Base-by-base conservation (phyloP, 2,797 vertebrate species). In the Ambastaia sidthimunki region DNA sequence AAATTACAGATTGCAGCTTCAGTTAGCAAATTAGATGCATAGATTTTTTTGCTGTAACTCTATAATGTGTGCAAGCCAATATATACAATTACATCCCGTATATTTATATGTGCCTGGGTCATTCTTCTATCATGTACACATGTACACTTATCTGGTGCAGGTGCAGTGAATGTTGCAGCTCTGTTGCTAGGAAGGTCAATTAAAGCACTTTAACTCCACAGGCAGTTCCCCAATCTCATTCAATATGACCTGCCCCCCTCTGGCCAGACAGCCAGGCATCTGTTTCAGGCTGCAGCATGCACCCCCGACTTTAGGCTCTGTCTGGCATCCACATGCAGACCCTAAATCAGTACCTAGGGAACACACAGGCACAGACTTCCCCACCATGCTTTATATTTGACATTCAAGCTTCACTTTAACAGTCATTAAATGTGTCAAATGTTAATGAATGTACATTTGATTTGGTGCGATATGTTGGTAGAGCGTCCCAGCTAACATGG, bases 271-370 rank as follows among this genome's bases (percentile, higher is more conserved):
- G 86, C 19, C 12, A 92, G 88, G 92, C 91, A 94, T 94, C 91
- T 91, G 91, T 91, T 87, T 92, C 93, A 88, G 90, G 91, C 91
- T 86, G 82, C 87, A 91, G 90, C 93, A 87, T 88, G 92, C 85
- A 70, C 85, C 86, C 87, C 84, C 71, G 89, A 78, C 90, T 90
- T 68, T 86, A 34, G 90, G 91, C 87, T 80, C 87, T 91, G 91
- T 93, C 92, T 93, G 90, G 90, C 85, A 85, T 88, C 91, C 89
- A 87, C 88, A 90, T 84, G 87, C 88, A 78, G 65, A 83, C 89
- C 90, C 90, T 92, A 91, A 91, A 93, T 92, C 87, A 88, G 84
- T 88, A 85, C 89, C 87, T 89, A 85, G 83, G 88, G 84, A 86
- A 72, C 84, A 71, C 52, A 37, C 78, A 69, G 86, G 85, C 83